A percentile compares a stretch with the other conserved stretches of the same genome.
Evolutionary conservation across 1,140 invertebrate species (phyloP).

Genomic region (Tigriopus japonicus): DNA sequence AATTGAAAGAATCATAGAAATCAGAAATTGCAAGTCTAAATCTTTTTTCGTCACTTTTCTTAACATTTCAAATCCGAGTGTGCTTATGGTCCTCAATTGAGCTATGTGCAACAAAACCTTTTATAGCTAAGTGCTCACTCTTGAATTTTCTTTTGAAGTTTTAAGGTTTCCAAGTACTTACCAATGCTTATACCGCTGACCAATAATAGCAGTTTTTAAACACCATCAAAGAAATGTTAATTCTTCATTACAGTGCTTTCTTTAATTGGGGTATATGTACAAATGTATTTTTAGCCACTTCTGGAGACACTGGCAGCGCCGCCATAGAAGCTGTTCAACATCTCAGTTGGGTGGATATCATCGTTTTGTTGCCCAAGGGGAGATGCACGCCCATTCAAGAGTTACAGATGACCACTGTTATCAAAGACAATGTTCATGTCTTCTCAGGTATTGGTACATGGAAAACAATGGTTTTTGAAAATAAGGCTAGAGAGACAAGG

Average conservation of each 20-base stretch:
- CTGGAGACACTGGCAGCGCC: conserved; percentile 28
- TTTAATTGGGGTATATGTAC: not conserved
- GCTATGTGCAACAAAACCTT: too few relatives aligned
- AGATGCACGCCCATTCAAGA: conserved; percentile 24
- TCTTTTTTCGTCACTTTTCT: too few relatives aligned
- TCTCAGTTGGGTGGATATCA: conserved; percentile 23
- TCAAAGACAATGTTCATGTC: conserved; percentile 26
- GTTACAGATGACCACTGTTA: conserved; percentile 27
- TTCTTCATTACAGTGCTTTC: conserved; percentile 16
- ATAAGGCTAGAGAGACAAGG: conserved; percentile 20
- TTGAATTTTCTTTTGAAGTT: too few relatives aligned
- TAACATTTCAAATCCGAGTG: too few relatives aligned
- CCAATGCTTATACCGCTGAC: too few relatives aligned
- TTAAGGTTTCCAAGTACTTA: too few relatives aligned
- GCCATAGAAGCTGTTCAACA: conserved; percentile 25
- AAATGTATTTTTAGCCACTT: conserved; percentile 22
- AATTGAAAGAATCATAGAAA: too few relatives aligned
- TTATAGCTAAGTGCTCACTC: too few relatives aligned
- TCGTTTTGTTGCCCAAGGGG: conserved; percentile 25
- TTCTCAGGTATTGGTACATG: conserved; percentile 16
- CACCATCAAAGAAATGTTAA: too few relatives aligned
- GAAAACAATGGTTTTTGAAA: not conserved
- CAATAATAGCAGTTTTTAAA: too few relatives aligned
- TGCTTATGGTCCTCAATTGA: too few relatives aligned
- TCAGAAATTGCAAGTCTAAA: too few relatives aligned